Percentiles rank a stretch among this genome's conserved stretches.
These are phyloP conservation scores for Megalonaias nervosa DNA, from an alignment of 1,140 invertebrate genomes.

Conservation along the genomic window DNA sequence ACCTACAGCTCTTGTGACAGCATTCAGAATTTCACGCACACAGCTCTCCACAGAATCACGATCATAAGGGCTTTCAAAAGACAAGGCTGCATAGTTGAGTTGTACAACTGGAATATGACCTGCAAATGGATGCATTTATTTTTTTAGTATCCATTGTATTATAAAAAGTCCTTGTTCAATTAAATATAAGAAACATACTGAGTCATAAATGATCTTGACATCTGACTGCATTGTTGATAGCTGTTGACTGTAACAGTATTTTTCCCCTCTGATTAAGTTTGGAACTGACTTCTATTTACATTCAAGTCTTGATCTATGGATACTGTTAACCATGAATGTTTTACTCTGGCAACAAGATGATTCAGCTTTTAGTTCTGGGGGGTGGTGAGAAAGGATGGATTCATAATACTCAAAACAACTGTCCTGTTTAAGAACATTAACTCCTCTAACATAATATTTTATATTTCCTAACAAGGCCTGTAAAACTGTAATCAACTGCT, in stretches of 20 bases:
- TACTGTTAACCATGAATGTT: too few species aligned
- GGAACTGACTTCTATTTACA: too few species aligned
- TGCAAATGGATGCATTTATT: constrained; percentile 36
- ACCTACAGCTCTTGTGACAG: constrained; percentile 60
- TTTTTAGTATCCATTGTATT: background rate
- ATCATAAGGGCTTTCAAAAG: constrained; percentile 68
- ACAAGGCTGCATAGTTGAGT: constrained; percentile 67
- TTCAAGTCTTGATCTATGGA: too few species aligned
- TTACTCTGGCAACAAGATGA: too few species aligned
- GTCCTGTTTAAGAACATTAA: too few species aligned
- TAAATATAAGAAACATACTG: background rate
- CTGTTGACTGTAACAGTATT: background rate
- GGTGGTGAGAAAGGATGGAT: background rate
- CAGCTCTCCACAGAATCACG: constrained; percentile 69
- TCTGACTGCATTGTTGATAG: background rate
- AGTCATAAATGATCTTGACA: background rate
- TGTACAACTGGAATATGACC: constrained; percentile 67
- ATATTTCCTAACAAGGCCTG: too few species aligned
- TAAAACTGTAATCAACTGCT: too few species aligned
- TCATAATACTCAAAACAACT: background rate
- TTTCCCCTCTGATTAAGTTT: too few species aligned
- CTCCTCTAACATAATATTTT: too few species aligned
- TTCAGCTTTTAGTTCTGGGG: too few species aligned
- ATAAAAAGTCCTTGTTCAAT: too few species aligned
- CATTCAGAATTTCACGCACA: constrained; percentile 66